phyloP scores from a whole-genome alignment of 2,797 vertebrate species.

The Rhinophrynus dorsalis region DNA sequence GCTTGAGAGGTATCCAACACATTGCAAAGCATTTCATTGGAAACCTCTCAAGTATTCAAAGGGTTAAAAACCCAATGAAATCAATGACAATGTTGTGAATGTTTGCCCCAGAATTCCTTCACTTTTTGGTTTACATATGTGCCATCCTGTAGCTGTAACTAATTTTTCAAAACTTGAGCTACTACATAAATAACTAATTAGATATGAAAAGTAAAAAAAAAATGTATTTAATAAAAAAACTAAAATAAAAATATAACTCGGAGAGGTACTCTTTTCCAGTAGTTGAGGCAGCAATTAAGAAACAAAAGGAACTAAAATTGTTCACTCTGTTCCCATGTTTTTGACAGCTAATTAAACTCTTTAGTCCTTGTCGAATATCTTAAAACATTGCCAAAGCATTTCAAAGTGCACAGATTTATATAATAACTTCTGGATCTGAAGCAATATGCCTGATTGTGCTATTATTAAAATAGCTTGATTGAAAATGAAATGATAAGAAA shows the following conservation, averaged over 20 bases:
- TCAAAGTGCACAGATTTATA: background rate
- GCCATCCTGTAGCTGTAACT: too few species aligned
- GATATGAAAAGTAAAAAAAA: background rate
- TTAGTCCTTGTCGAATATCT: constrained; percentile 33
- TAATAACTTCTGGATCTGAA: constrained; percentile 11
- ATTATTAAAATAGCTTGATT: constrained; percentile 35
- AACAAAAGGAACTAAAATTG: constrained; percentile 33
- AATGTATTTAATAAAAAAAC: constrained; percentile 1
- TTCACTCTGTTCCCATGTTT: constrained; percentile 23
- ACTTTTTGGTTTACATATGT: too few species aligned
- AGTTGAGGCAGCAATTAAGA: constrained; percentile 36
- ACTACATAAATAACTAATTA: constrained; percentile 1
- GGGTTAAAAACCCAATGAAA: too few species aligned
- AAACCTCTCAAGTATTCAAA: too few species aligned
- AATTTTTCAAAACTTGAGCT: background rate
- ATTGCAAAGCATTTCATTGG: too few species aligned
- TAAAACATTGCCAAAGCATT: constrained; percentile 18
- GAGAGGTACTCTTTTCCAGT: constrained; percentile 3
- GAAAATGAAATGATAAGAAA: constrained; percentile 30
- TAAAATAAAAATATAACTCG: background rate
- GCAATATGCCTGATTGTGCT: background rate
- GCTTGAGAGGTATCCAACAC: too few species aligned
- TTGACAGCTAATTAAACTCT: constrained; percentile 46
- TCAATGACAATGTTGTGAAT: too few species aligned
- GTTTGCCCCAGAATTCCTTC: too few species aligned